Evolutionary conservation across 2,888 invertebrate species (phyloP), one percentile per base, ranked within the genome.

Genomic region (Calameuta pallipes): DNA sequence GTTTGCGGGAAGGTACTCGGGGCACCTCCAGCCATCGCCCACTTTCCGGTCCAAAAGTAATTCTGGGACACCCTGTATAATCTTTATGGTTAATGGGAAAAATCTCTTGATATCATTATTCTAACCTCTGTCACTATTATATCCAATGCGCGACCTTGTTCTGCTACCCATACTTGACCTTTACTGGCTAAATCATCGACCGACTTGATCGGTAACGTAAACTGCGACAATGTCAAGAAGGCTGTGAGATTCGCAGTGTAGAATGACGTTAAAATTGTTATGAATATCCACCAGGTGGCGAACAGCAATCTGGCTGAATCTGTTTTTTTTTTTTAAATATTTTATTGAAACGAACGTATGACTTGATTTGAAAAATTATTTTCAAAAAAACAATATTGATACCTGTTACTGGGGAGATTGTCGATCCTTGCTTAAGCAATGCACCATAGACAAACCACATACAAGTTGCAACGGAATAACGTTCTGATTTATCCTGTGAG

Each of bases 211-310:
- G 96, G 96, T 84, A 97, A 92, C 0, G 97, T 97, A 85, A 97
- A 97, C 89, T 95, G 95, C 11, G 97, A 97, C 31, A 97, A 92
- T 0, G 97, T 97, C 76, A 98, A 93, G 89, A 97, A 97, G 23
- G 97, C 97, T 0, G 97, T 97, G 87, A 98, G 92, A 91, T 97
- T 97, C 12, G 97, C 97, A 3, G 97, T 98, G 91, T 98, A 98
- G 91, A 97, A 97, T 15, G 97, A 96, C 0, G 97, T 97, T 74
- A 97, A 92, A 76, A 97, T 94, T 69, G 96, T 96, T 84, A 97
- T 96, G 90, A 97, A 97, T 80, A 98, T 94, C 97, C 97, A 97
- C 97, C 97, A 97, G 0, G 97, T 97, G 13, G 97, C 96, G 91
- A 97, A 97, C 12, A 97, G 92, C 69, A 97, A 92, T 76, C 97